These are phyloP conservation scores for Lepidocolaptes lacrymiger DNA, from an alignment of 2,797 vertebrate species.

Conservation along the genomic window DNA sequence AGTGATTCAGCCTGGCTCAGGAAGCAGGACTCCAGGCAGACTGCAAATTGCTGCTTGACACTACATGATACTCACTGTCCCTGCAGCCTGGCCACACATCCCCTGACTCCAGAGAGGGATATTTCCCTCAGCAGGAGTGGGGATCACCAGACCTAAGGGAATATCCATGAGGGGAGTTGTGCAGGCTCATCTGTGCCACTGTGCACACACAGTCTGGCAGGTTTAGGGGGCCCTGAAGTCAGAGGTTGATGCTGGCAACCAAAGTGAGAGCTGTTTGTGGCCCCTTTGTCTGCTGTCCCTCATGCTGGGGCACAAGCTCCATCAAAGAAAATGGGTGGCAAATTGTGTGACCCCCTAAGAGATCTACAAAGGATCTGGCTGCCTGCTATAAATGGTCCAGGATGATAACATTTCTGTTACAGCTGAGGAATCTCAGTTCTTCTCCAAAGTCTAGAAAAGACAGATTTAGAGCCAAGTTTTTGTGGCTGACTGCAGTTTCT, in stretches of 20 bases:
- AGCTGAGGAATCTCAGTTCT: not conserved
- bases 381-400: not conserved
- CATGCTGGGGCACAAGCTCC: fast-evolving
- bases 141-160: fast-evolving
- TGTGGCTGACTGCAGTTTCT: not conserved
- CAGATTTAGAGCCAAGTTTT: not conserved
- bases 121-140: not conserved
- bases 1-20: not conserved
- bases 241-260: fast-evolving
- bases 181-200: not conserved
- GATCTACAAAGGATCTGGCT: not conserved
- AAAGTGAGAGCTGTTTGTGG: too few relatives aligned
- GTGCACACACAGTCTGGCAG: not conserved
- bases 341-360: not conserved
- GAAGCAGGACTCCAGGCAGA: not conserved
- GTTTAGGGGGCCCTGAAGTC: fast-evolving
- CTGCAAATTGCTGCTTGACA: not conserved
- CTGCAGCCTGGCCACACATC: not conserved
- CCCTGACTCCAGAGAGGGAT: not conserved
- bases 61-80: not conserved
- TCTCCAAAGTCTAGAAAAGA: not conserved
- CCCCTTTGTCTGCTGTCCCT: not conserved
- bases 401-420: too few relatives aligned
- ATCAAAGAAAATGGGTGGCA: not conserved
- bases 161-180: not conserved